phyloP scores from a whole-genome alignment of 2,797 vertebrate species.

The Gephyroberyx darwinii region DNA sequence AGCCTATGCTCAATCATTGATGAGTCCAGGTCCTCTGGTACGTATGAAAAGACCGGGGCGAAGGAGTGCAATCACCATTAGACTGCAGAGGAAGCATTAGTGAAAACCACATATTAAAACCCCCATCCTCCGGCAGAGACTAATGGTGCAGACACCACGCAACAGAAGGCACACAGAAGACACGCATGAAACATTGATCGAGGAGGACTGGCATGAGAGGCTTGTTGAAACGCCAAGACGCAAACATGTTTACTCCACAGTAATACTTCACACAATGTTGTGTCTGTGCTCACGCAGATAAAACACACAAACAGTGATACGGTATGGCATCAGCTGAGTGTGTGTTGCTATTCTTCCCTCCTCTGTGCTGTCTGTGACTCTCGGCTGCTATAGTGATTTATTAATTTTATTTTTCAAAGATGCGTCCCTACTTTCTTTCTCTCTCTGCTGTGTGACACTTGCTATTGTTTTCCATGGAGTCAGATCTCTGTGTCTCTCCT shows the following conservation, averaged over 20 bases:
- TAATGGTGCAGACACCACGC: slow-evolving; percentile 17
- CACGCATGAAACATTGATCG: slow-evolving; percentile 26
- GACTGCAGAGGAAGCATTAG: slow-evolving; percentile 50
- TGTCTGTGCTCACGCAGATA: neutral
- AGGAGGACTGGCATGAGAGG: slow-evolving; percentile 17
- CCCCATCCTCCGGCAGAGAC: slow-evolving; percentile 34
- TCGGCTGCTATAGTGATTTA: slow-evolving; percentile 22
- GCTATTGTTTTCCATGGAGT: slow-evolving; percentile 13
- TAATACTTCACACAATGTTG: neutral
- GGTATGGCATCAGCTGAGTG: neutral
- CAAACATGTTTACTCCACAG: slow-evolving; percentile 33
- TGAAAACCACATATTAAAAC: slow-evolving; percentile 57
- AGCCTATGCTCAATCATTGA: slow-evolving; percentile 69
- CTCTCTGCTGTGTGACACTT: neutral
- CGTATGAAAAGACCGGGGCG: slow-evolving; percentile 54
- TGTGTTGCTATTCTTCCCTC: slow-evolving; percentile 19
- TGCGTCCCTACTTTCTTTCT: slow-evolving; percentile 1
- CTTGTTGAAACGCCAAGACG: neutral
- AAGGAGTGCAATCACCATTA: slow-evolving; percentile 65
- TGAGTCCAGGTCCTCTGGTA: slow-evolving; percentile 63
- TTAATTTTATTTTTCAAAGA: slow-evolving; percentile 23
- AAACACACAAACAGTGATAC: slow-evolving; percentile 19
- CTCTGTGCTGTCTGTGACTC: slow-evolving; percentile 26
- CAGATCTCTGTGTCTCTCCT: slow-evolving; percentile 28
- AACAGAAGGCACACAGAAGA: neutral